Conservation (phyloP, 2,113 vertebrate species). For the Istiophorus platypterus region DNA sequence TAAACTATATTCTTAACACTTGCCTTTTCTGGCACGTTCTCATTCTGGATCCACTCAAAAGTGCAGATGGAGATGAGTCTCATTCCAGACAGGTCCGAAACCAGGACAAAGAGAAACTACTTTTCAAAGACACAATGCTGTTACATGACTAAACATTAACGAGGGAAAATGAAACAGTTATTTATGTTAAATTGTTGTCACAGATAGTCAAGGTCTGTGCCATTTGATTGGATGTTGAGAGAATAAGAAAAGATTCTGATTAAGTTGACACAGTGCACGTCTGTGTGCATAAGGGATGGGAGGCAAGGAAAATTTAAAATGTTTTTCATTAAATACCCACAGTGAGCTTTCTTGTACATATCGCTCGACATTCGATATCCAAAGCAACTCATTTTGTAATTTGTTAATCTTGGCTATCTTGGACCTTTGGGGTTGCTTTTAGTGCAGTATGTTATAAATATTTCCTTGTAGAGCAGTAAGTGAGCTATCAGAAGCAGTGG, state of each 20-base stretch:
- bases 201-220: slow-evolving; percentile 22
- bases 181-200: neutral
- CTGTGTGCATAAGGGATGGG: neutral
- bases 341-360: neutral
- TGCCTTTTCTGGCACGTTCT: neutral
- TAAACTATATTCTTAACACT: neutral
- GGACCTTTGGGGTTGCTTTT: slow-evolving; percentile 15
- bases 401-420: slow-evolving; percentile 11
- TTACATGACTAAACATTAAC: neutral
- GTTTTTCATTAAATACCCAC: neutral
- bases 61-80: neutral
- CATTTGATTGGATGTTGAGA: slow-evolving; percentile 26
- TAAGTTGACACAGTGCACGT: neutral
- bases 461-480: slow-evolving; percentile 5
- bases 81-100: neutral
- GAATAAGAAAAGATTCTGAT: slow-evolving; percentile 39
- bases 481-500: slow-evolving; percentile 27
- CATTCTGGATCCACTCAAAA: neutral
- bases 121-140: neutral
- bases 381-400: slow-evolving; percentile 27
- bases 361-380: slow-evolving; percentile 1
- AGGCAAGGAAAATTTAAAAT: neutral
- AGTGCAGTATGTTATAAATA: slow-evolving; percentile 24
- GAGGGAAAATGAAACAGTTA: neutral
- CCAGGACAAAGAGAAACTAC: neutral